Percentiles rank a stretch among this genome's conserved stretches.
Evolutionary conservation across 1,140 invertebrate genomes (phyloP).

Genomic region (Cydia amplana): DNA sequence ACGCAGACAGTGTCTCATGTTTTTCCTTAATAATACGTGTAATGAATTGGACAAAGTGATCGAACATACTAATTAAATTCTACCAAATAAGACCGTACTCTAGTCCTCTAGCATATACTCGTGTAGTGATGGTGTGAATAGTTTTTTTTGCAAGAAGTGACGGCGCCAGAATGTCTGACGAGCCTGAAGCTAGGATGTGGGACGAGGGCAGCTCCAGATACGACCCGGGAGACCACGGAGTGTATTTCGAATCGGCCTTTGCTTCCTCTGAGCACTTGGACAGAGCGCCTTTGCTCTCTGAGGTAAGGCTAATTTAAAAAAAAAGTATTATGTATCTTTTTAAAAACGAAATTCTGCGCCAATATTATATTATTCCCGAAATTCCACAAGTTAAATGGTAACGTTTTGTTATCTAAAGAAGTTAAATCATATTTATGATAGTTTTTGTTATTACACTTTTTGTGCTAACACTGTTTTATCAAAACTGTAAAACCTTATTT

Average conservation of each 20-base stretch:
- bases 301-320: constrained; percentile 53
- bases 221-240: constrained; percentile 57
- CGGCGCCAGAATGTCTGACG: constrained; percentile 77
- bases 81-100: neutral
- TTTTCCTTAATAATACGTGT: neutral
- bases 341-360: neutral
- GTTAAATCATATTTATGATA: neutral
- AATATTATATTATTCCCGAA: neutral
- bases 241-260: constrained; percentile 70
- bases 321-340: neutral
- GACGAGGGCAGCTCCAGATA: constrained; percentile 67
- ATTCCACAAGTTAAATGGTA: neutral
- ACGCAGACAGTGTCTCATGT: neutral
- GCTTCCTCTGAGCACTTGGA: constrained; percentile 72
- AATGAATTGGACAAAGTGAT: neutral
- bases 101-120: neutral
- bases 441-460: neutral
- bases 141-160: constrained; percentile 43
- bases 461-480: neutral
- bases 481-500: constrained; percentile 12
- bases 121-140: constrained; percentile 37
- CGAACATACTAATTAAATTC: neutral
- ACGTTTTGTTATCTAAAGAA: neutral
- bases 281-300: constrained; percentile 70
- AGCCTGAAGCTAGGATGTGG: constrained; percentile 74